Evolutionary conservation across 1,140 invertebrate species (phyloP).

Genomic region (Dryas iulia): DNA sequence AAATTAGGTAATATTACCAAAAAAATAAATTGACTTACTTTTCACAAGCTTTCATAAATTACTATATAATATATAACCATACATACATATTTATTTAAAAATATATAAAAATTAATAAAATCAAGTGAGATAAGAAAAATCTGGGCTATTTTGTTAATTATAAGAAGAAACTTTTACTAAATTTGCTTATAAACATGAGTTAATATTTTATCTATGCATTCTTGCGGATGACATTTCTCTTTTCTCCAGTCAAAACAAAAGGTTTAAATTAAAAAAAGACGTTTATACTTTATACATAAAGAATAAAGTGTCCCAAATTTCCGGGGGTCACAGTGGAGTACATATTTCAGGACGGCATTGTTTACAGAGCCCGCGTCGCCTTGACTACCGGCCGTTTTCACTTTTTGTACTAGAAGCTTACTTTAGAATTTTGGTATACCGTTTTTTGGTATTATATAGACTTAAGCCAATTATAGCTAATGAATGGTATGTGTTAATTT

Average conservation of each 20-base stretch:
- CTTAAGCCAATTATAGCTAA: background rate
- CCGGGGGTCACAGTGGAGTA: slow-evolving; percentile 15
- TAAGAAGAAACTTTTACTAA: too few species aligned
- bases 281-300: background rate
- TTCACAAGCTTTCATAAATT: too few species aligned
- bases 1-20: too few species aligned
- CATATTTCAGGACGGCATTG: slow-evolving; percentile 32
- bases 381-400: background rate
- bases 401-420: background rate
- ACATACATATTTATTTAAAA: too few species aligned
- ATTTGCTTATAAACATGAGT: background rate
- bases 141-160: background rate
- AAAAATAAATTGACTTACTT: too few species aligned
- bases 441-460: background rate
- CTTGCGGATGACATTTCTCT: background rate
- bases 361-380: slow-evolving; percentile 15
- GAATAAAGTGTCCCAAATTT: slow-evolving; percentile 4
- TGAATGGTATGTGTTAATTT: too few species aligned
- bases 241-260: background rate
- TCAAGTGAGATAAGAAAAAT: background rate
- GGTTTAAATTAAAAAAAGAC: background rate
- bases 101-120: too few species aligned
- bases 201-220: background rate
- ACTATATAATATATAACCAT: too few species aligned
- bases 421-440: background rate